Base-by-base conservation (phyloP, 2,797 vertebrate genomes). In the Oryzias dopingdopingensis region DNA sequence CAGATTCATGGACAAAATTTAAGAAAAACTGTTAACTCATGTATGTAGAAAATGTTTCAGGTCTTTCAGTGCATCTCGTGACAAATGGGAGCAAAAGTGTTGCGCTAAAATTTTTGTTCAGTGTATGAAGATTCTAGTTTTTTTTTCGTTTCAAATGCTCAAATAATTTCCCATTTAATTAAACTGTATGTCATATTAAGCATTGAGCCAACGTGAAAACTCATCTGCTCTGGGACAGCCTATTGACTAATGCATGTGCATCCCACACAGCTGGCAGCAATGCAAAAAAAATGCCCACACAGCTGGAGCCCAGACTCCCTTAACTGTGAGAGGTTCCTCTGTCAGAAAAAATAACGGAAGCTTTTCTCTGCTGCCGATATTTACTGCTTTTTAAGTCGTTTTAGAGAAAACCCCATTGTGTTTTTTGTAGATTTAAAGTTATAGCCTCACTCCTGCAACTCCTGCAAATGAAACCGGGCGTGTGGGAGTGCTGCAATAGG, bases 161-260 rank as follows among this genome's bases (percentile, higher is more conserved):
- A 12, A 37, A 37, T 12, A 37, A 37, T 12, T n/a, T 24, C 14
- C 22, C 8, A 29, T 29, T 29, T 29, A 29, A 29, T 29, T 29
- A 6, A 6, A 29, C 6, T 43, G 13, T 5, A 4, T 13, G 32
- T 37, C 32, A 37, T 37, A 3, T 37, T 37, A 10, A 37, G 32
- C 32, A 37, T 37, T 37, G 32, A 10, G 32, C 10, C 74, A 84
- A 82, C 70, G 67, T 81, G 78, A 65, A 67, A 77, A 71, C 62
- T 46, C 42, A 32, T 44, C 49, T 70, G 66, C 64, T 59, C 50
- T 37, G 4, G 32, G 68, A 70, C 50, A 69, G 43, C 69, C 73
- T 70, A 18, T 40, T 17, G 12, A 42, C 58, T 22, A 72, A 76
- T 75, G 77, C 71, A 80, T 79, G 71, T 72, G 70, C 66, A 61